Evolutionary conservation across 2,888 invertebrate species (phyloP).

Genomic region (Epinotia demarniana): DNA sequence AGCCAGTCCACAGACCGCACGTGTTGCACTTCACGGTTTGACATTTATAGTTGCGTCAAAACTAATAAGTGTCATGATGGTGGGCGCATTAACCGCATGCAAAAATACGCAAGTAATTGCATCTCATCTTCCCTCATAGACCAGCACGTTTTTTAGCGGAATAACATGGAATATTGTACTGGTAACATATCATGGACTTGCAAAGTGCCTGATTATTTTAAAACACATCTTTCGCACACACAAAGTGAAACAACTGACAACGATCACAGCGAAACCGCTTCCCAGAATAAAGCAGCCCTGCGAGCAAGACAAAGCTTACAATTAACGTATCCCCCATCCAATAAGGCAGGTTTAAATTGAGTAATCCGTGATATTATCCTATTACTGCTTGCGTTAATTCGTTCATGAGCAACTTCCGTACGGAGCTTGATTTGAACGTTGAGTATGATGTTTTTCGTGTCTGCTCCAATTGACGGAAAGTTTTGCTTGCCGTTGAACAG

Average conservation of each 20-base stretch:
- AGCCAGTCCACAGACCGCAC: too few relatives aligned
- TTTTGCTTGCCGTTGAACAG: not conserved
- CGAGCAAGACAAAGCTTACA: slow-evolving; percentile 54
- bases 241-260: too few relatives aligned
- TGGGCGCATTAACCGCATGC: too few relatives aligned
- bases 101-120: too few relatives aligned
- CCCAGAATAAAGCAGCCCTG: slow-evolving; percentile 13
- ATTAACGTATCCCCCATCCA: slow-evolving; percentile 68
- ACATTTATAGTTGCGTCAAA: too few relatives aligned
- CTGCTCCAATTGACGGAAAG: not conserved
- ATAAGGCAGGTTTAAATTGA: slow-evolving; percentile 68
- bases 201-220: too few relatives aligned
- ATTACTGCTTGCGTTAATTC: slow-evolving; percentile 68
- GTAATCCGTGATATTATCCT: slow-evolving; percentile 72
- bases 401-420: slow-evolving; percentile 68
- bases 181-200: too few relatives aligned
- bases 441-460: not conserved
- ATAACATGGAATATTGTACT: too few relatives aligned
- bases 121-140: too few relatives aligned
- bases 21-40: too few relatives aligned
- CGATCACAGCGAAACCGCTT: not conserved
- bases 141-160: too few relatives aligned
- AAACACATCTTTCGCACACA: not conserved
- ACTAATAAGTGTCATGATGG: too few relatives aligned
- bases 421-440: slow-evolving; percentile 1